Conservation (phyloP, 2,113 vertebrate genomes). For the Morphnarchus princeps region DNA sequence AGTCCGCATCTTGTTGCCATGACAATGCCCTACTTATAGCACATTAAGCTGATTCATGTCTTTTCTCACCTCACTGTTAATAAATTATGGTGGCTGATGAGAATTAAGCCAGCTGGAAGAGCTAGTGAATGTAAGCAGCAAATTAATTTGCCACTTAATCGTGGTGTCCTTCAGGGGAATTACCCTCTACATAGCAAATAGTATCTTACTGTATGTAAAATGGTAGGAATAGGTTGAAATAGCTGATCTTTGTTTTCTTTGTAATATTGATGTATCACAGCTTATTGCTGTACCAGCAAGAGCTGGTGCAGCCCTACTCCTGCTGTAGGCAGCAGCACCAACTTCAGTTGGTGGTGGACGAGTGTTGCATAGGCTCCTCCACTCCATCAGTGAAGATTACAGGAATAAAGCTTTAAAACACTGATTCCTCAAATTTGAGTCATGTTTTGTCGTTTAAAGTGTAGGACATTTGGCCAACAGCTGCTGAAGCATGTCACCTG, state of each 20-base stretch:
- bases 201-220: background rate
- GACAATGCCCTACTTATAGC: conserved; percentile 81
- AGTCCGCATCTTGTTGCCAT: conserved; percentile 80
- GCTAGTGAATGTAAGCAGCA: conserved; percentile 58
- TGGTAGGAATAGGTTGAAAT: background rate
- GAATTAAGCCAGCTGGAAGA: conserved; percentile 73
- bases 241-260: conserved; percentile 13
- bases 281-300: background rate
- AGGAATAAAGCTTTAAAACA: background rate
- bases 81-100: conserved; percentile 79
- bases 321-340: background rate
- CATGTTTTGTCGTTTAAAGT: background rate
- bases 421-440: background rate
- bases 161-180: conserved; percentile 34
- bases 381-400: background rate
- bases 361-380: background rate
- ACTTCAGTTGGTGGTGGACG: background rate
- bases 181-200: background rate
- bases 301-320: background rate
- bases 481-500: background rate
- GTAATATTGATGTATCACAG: background rate
- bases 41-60: conserved; percentile 84
- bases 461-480: background rate
- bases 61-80: conserved; percentile 80
- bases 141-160: conserved; percentile 73